These are phyloP conservation scores for Bombycilla garrulus DNA, from an alignment of 2,113 vertebrate genomes.

Conservation along the genomic window DNA sequence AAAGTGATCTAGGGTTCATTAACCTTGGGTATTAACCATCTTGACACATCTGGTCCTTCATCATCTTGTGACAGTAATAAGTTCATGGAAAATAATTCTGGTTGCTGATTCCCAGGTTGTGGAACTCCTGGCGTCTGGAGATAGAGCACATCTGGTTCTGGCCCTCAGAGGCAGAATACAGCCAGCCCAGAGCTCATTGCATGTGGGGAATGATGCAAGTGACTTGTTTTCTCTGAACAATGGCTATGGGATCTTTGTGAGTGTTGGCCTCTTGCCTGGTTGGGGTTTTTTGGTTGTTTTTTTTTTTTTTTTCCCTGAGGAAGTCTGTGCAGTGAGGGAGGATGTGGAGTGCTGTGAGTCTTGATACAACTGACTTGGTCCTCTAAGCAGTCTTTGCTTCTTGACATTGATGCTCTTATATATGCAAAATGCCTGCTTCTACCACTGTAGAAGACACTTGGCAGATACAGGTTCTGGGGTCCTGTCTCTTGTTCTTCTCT, in stretches of 20 bases:
- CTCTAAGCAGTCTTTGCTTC: background rate
- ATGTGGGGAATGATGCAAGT: slow-evolving; percentile 35
- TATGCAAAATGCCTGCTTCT: background rate
- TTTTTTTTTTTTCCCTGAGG: background rate
- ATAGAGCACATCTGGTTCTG: background rate
- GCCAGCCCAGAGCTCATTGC: background rate
- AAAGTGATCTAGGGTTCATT: background rate
- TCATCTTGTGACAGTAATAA: background rate
- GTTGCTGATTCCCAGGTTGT: background rate
- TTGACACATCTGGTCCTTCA: background rate
- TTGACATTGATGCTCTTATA: background rate
- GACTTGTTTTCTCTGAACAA: slow-evolving; percentile 36
- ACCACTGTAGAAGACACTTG: background rate
- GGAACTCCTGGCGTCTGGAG: slow-evolving; percentile 16
- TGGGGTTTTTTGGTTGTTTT: background rate
- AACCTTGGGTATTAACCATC: background rate
- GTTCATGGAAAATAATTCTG: background rate
- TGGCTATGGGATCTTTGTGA: slow-evolving; percentile 34
- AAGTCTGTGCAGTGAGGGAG: background rate
- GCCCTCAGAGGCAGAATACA: background rate
- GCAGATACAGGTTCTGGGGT: background rate
- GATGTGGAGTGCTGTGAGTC: background rate
- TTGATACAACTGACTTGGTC: background rate
- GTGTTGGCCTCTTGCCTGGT: slow-evolving; percentile 19
- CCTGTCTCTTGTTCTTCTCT: background rate